Evolutionary conservation across 2,797 vertebrate genomes (phyloP), one percentile per base, ranked within the genome.

Genomic region (Tangara arthus): DNA sequence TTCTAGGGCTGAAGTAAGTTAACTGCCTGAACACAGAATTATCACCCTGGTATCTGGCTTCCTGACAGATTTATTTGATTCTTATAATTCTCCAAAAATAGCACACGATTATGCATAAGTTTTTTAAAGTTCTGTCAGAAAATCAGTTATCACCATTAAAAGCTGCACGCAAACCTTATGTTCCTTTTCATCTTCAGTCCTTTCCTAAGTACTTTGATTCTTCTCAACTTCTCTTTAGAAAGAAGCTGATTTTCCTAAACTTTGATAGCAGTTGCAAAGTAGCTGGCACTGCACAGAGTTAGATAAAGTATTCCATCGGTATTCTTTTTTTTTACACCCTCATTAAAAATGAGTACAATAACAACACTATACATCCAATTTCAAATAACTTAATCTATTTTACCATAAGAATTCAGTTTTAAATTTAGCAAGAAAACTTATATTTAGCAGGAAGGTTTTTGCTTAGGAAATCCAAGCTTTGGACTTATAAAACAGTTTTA

Each of bases 391-490:
- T 61, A 15, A 79, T 24, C 34, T 4, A 34, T 80, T 69, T 82
- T 46, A 60, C 41, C 2, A 0, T 24, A 86, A 81, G 8, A 64
- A 82, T 86, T 75, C 13, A 44, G 8, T 18, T 80, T 82, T 37
- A 71, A 49, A 70, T 65, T 73, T 71, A 78, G 20, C 19, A 82
- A 81, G 47, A 23, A 78, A 70, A 21, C 44, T 78, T 73, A 22
- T 22, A 82, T 52, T 94, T 75, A 83, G 46, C n/a, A 89, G 22
- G 30, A 9, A 79, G 42, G 10, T 13, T 87, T 88, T 47, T 80
- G 81, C 65, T 91, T 57, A 69, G 20, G 30, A 95, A 75, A 82
- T 77, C 4, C 73, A 28, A 79, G 28, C 39, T 82, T 89, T 49
- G 14, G 44, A 70, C 4, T 61, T 75, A 42, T 0, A 82, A 72